Evolutionary conservation across 2,797 vertebrate species (phyloP).

Genomic region (Sciurus carolinensis): DNA sequence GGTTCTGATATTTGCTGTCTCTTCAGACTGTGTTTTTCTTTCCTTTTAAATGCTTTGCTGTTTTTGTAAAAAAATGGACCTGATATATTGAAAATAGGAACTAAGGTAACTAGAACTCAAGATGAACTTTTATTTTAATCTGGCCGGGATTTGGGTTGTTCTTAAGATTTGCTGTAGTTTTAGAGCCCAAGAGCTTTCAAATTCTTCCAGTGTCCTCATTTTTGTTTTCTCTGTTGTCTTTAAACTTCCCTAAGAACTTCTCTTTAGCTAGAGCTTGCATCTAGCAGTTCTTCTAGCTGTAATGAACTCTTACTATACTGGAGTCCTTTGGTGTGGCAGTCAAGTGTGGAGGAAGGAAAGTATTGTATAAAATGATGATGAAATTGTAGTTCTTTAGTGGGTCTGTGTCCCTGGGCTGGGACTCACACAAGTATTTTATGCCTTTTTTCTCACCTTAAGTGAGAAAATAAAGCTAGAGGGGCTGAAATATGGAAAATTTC

Average conservation of each 20-base stretch:
- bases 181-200: background rate
- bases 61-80: background rate
- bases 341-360: background rate
- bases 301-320: background rate
- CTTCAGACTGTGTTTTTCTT: background rate
- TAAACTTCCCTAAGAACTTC: background rate
- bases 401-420: background rate
- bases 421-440: background rate
- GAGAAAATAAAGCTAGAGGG: background rate
- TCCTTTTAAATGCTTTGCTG: background rate
- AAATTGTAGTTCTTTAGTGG: background rate
- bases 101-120: background rate
- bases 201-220: background rate
- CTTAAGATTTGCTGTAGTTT: background rate
- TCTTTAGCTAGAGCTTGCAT: background rate
- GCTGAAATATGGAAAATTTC: background rate
- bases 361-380: background rate
- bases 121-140: background rate
- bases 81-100: background rate
- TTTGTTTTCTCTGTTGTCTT: background rate
- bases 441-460: background rate
- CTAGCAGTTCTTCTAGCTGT: background rate
- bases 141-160: background rate
- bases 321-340: background rate
- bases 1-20: background rate